phyloP scores from a whole-genome alignment of 2,113 vertebrate species.

The Hyperoodon ampullatus region DNA sequence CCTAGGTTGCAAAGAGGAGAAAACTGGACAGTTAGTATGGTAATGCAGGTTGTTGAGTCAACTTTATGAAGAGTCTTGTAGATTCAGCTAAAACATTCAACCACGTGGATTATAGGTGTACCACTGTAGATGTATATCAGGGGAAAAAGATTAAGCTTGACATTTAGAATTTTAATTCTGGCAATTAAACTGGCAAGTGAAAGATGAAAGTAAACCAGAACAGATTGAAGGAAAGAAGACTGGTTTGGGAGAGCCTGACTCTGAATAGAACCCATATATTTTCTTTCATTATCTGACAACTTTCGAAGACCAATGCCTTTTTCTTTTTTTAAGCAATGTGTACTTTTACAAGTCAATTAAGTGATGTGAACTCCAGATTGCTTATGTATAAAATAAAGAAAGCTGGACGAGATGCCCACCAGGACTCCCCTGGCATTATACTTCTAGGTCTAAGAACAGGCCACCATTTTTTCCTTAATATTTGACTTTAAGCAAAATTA shows the following conservation, averaged over 20 bases:
- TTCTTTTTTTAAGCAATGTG: background rate
- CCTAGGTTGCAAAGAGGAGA: background rate
- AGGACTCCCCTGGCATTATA: background rate
- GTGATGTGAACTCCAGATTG: background rate
- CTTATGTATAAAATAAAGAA: background rate
- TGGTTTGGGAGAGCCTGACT: background rate
- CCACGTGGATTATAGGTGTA: background rate
- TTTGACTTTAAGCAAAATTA: constrained; percentile 41
- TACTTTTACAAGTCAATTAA: constrained; percentile 16
- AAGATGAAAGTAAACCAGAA: background rate
- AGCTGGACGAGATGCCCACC: background rate
- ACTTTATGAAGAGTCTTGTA: background rate
- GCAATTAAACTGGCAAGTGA: background rate
- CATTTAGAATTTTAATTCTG: constrained; percentile 49
- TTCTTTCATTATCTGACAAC: background rate
- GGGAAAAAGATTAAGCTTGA: background rate
- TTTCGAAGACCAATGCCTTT: background rate
- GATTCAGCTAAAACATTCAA: background rate
- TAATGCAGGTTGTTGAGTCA: background rate
- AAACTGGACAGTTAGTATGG: background rate
- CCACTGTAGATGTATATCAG: background rate
- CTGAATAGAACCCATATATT: background rate
- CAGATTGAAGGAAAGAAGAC: background rate
- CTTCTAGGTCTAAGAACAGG: background rate
- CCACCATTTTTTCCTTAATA: background rate